Evolutionary conservation across 2,797 vertebrate species (phyloP), one percentile per base, ranked within the genome.

Genomic region (Diplodus sargus): DNA sequence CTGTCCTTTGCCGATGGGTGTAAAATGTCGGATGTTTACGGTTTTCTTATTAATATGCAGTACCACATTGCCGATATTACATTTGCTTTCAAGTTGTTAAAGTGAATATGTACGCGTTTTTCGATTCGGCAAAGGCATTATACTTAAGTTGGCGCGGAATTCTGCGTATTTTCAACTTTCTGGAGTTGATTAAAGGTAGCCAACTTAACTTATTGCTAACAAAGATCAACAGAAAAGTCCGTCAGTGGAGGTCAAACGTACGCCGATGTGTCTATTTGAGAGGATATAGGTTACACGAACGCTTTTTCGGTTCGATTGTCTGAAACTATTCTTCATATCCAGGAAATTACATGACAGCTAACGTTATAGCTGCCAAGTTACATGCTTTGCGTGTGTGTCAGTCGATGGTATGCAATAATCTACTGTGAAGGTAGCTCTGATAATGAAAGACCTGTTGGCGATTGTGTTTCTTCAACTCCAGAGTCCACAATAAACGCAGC

Each of bases 171-270:
- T 4, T 5, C 0, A 25, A 61, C 75, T 83, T 74, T 43, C 4
- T 16, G 1, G 76, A 83, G 74, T 82, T 81, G 28, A 20, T 23
- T 17, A 34, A 34, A 7, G 7, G 34, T 34, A 34, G 34, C 7
- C 34, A 34, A 34, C 30, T 34, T 34, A 6, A 34, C 12, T 39
- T 52, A 20, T 5, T 22, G 0, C 4, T 0, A 34, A 3, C 5
- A 12, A 14, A 18, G 60, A 28, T 1, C 16, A 15, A 15, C 39
- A 54, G 3, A n/a, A 17, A 68, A 18, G 12, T 12, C 2, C 7
- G 9, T 34, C 34, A 9, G 6, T 7, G 7, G 8, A 34, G 7
- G 34, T 34, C 8, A 34, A 9, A 34, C 34, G 8, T 34, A 34
- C 34, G 8, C 34, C 34, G 7, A 4, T 25, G 18, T 51, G 15